phyloP scores from a whole-genome alignment of 2,113 vertebrate species.

The Ammodytes marinus region DNA sequence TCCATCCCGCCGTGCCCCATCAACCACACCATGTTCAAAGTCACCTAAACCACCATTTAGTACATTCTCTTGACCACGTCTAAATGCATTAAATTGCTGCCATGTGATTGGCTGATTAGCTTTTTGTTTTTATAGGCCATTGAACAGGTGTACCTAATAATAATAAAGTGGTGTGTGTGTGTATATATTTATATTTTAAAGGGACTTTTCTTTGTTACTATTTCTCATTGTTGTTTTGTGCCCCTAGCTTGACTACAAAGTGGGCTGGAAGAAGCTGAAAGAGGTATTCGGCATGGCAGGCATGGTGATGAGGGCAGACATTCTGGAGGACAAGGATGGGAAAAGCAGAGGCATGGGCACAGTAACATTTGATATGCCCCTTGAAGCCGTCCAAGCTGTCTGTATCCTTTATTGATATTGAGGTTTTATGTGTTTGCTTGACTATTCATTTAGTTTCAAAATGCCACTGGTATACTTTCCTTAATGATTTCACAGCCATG shows the following conservation, averaged over 20 bases:
- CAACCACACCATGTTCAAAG: too few species aligned
- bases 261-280: slow-evolving; percentile 99
- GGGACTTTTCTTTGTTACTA: not conserved
- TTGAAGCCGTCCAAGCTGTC: slow-evolving; percentile 98
- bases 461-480: slow-evolving; percentile 50
- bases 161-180: too few species aligned
- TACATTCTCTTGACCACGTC: too few species aligned
- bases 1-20: too few species aligned
- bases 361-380: slow-evolving; percentile 95
- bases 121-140: too few species aligned
- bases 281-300: slow-evolving; percentile 98
- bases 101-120: too few species aligned
- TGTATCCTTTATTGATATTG: slow-evolving; percentile 90
- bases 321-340: slow-evolving; percentile 97
- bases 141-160: too few species aligned
- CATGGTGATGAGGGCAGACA: slow-evolving; percentile 92
- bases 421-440: not conserved
- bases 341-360: slow-evolving; percentile 98
- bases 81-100: too few species aligned
- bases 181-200: not conserved
- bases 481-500: slow-evolving; percentile 91
- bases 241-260: slow-evolving; percentile 96
- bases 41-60: too few species aligned
- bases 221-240: not conserved
- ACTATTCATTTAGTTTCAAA: not conserved